A percentile compares a stretch with the other conserved stretches of the same genome.
Evolutionary conservation across 2,888 invertebrate genomes (phyloP).

Genomic region (Pharmacophagus antenor): DNA sequence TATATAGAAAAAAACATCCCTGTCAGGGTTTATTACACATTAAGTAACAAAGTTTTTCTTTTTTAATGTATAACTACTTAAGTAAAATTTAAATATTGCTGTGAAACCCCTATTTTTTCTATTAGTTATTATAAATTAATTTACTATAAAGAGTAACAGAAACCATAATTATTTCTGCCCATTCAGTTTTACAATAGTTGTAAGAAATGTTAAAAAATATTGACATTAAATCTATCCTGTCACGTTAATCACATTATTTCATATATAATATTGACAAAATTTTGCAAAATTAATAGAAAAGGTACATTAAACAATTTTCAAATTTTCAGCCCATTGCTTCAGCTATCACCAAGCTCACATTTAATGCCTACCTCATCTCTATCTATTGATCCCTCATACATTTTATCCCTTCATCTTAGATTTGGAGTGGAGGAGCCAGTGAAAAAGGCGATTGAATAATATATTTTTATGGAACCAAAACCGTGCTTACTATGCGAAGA

Average conservation of each 20-base stretch:
- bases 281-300: not conserved
- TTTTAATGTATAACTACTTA: too few species aligned
- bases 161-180: too few species aligned
- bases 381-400: conserved; percentile 62
- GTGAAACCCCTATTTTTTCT: too few species aligned
- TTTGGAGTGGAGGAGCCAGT: conserved; percentile 62
- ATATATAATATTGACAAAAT: not conserved
- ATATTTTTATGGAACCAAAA: conserved; percentile 73
- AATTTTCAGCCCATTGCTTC: conserved; percentile 32
- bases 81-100: too few species aligned
- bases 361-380: conserved; percentile 41
- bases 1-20: not conserved
- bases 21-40: not conserved
- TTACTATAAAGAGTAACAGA: too few species aligned
- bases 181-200: too few species aligned
- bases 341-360: conserved; percentile 38
- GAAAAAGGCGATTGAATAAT: conserved; percentile 76
- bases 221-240: not conserved
- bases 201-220: not conserved
- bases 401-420: conserved; percentile 66
- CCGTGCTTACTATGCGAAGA: conserved; percentile 72
- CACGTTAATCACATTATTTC: too few species aligned
- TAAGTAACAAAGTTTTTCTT: too few species aligned
- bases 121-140: too few species aligned
- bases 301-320: conserved; percentile 18